Evolutionary conservation across 1,140 invertebrate genomes (phyloP).

Genomic region (Drosophila prosaltans): DNA sequence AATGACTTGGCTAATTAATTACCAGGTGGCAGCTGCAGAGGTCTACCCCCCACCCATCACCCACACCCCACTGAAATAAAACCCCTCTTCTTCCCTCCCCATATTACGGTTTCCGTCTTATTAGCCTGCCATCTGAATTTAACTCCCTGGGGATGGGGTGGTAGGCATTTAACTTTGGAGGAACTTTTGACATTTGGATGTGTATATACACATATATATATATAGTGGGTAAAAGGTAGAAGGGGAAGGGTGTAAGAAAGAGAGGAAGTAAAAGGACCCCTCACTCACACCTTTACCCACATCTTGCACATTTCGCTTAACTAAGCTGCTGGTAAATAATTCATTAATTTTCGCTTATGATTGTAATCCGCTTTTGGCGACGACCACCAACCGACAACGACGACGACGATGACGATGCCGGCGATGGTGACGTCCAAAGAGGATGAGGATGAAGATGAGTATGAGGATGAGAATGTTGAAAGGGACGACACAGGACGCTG

Average conservation of each 20-base stretch:
- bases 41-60: not conserved
- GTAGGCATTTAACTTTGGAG: constrained; percentile 51
- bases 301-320: constrained; percentile 21
- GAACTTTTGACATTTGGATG: constrained; percentile 55
- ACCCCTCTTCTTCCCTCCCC: not conserved
- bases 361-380: constrained; percentile 62
- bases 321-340: constrained; percentile 25
- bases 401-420: constrained; percentile 32
- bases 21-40: constrained; percentile 50
- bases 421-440: constrained; percentile 38
- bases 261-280: not conserved
- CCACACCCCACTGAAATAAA: not conserved
- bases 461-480: not conserved
- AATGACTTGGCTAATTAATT: constrained; percentile 67
- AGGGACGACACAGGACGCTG: constrained; percentile 1
- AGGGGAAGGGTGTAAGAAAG: not conserved
- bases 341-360: constrained; percentile 72
- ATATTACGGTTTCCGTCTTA: not conserved
- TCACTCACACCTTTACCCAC: constrained; percentile 15
- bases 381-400: constrained; percentile 32
- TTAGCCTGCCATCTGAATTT: not conserved
- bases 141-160: not conserved
- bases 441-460: constrained; percentile 2
- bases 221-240: constrained; percentile 16
- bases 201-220: constrained; percentile 1